phyloP scores from a whole-genome alignment of 2,113 vertebrate species.

The Petroica traversi region DNA sequence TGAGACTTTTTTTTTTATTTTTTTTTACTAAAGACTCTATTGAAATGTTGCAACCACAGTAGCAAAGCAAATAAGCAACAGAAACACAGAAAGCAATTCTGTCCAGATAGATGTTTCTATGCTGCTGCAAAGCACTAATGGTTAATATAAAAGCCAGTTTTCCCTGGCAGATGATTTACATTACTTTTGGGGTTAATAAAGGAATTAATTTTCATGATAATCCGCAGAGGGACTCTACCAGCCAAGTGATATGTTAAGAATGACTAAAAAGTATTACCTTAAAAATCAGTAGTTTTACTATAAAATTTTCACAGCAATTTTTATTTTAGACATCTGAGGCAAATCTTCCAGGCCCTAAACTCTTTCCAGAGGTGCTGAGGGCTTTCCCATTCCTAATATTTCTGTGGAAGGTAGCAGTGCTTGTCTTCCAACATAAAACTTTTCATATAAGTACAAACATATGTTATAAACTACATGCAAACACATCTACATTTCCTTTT shows the following conservation, averaged over 20 bases:
- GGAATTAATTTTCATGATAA: not conserved
- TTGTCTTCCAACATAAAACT: not conserved
- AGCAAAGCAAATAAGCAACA: constrained; percentile 7
- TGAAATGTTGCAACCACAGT: not conserved
- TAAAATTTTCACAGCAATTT: not conserved
- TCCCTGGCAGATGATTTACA: not conserved
- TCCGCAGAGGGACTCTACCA: not conserved
- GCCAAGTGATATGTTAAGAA: not conserved
- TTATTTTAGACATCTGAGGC: not conserved
- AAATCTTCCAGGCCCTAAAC: not conserved
- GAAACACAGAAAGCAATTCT: not conserved
- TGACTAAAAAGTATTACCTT: not conserved
- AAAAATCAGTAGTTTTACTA: not conserved
- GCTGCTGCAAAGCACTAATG: not conserved
- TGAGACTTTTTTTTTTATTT: not conserved
- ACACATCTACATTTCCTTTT: not conserved
- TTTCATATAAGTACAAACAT: not conserved
- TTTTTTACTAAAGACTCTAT: not conserved
- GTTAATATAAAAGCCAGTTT: not conserved
- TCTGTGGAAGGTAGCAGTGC: not conserved
- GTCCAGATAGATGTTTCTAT: not conserved
- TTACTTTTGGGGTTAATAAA: not conserved
- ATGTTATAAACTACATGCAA: not conserved
- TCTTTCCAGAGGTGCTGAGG: not conserved
- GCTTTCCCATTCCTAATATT: not conserved